Evolutionary conservation across 2,888 invertebrate species (phyloP), one percentile per base, ranked within the genome.

Genomic region (Smittia aterrima): DNA sequence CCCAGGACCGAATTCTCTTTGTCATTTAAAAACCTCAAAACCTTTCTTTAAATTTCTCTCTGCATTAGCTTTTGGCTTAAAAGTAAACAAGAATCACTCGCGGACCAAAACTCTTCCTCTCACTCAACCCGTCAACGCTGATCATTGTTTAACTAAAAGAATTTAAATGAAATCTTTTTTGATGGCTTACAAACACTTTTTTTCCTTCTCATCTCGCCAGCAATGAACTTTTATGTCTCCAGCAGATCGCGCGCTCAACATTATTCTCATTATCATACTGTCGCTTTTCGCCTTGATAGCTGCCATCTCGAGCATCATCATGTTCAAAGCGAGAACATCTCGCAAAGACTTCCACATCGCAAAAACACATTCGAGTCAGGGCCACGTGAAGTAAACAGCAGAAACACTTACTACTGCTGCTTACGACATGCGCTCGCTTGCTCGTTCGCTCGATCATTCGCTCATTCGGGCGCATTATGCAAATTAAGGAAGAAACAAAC

Each of bases 241-340:
- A n/a, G 16, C 47, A 16, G 47, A 47, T 47, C 47, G 47, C 58
- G 27, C 53, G 53, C 53, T 6, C 47, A 71, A 58, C 58, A 58
- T 27, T 71, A 71, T 38, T 38, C 70, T 71, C 71, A 71, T 71
- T 71, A 71, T 70, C 70, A 70, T 71, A 71, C 71, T 71, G 71
- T 71, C 71, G 54, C 54, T 58, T 27, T 71, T 58, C 58, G 58
- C 24, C 71, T 71, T 71, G 71, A 71, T 71, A 71, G 58, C 53
- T 70, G 53, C 70, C 25, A 64, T 64, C 54, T 54, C 58, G 24
- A 32, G 41, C n/a, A 25, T 47, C 67, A 67, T 41, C 40, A n/a
- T 41, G 38, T 67, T 40, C 7, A 13, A 24, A 13, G 18, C 20
- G 67, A 41, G 20, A 40, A 41, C 53, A 47, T 70, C 41, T 67